Percentiles rank a stretch among this genome's conserved stretches.
Conservation (phyloP, 92 coral and sea anemone genomes). For the Plumapathes pennacea region DNA sequence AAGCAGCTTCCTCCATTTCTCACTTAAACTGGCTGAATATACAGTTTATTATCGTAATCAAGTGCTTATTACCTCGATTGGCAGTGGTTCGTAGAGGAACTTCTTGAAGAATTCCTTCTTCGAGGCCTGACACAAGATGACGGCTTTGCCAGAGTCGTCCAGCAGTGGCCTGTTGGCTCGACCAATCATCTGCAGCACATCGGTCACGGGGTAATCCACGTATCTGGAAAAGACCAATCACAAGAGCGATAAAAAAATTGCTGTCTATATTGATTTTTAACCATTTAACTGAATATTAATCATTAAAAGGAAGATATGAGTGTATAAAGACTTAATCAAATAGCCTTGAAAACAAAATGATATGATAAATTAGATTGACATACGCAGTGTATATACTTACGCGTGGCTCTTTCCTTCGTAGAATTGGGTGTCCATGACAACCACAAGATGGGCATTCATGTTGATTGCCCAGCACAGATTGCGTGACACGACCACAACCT, state of each 20-base stretch:
- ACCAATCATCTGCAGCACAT: slow-evolving; percentile 94
- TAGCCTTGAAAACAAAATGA: not conserved
- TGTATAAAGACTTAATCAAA: not conserved
- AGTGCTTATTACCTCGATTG: slow-evolving; percentile 95
- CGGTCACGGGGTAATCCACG: slow-evolving; percentile 95
- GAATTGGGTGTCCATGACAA: slow-evolving; percentile 95
- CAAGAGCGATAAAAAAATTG: not conserved
- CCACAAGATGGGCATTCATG: slow-evolving; percentile 88
- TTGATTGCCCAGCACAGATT: slow-evolving; percentile 92
- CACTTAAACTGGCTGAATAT: too few relatives aligned
- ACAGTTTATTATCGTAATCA: too few relatives aligned
- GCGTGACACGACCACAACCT: slow-evolving; percentile 96
- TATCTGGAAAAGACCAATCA: slow-evolving; percentile 37
- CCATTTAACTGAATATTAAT: not conserved
- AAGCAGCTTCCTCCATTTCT: too few relatives aligned
- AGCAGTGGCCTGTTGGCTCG: slow-evolving; percentile 85
- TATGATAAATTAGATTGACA: not conserved
- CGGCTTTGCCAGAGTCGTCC: slow-evolving; percentile 97
- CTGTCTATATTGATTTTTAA: not conserved
- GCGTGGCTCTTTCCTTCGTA: slow-evolving; percentile 97
- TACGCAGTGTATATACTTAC: slow-evolving; percentile 55
- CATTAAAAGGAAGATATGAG: not conserved
- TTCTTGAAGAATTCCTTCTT: slow-evolving; percentile 98
- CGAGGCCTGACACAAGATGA: slow-evolving; percentile 94
- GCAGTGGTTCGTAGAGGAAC: slow-evolving; percentile 93